A percentile compares a stretch with the other conserved stretches of the same genome.
Evolutionary conservation across 2,113 vertebrate genomes (phyloP).

Genomic region (Mobula hypostoma): DNA sequence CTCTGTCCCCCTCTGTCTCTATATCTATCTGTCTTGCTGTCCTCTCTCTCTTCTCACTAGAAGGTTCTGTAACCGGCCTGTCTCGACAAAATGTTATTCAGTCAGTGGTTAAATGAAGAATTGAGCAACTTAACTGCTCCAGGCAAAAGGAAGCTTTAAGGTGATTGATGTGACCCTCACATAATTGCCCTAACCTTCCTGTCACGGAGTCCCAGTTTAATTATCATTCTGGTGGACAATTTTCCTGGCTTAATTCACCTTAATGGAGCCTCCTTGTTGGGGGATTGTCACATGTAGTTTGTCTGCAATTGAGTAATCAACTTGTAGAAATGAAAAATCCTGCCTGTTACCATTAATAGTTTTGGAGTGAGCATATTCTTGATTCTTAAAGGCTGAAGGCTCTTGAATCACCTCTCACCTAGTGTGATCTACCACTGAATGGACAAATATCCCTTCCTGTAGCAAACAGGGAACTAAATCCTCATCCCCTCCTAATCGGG

Average conservation of each 20-base stretch:
- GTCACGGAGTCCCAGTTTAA: background rate
- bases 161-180: background rate
- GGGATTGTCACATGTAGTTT: background rate
- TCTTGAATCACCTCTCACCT: background rate
- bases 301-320: background rate
- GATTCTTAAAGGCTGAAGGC: background rate
- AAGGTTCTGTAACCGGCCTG: background rate
- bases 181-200: background rate
- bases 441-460: no score
- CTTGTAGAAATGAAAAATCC: background rate
- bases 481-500: background rate
- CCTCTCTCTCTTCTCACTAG: background rate
- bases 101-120: background rate
- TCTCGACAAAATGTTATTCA: background rate
- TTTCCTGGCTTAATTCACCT: background rate
- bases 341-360: background rate
- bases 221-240: background rate
- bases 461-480: background rate
- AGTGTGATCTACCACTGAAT: background rate
- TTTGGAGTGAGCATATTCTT: background rate
- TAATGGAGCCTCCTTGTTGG: background rate
- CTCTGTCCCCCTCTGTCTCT: background rate
- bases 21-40: background rate
- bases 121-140: no score
- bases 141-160: background rate